Conservation (phyloP, 2,888 invertebrate genomes). For the Cataglyphis albicans region DNA sequence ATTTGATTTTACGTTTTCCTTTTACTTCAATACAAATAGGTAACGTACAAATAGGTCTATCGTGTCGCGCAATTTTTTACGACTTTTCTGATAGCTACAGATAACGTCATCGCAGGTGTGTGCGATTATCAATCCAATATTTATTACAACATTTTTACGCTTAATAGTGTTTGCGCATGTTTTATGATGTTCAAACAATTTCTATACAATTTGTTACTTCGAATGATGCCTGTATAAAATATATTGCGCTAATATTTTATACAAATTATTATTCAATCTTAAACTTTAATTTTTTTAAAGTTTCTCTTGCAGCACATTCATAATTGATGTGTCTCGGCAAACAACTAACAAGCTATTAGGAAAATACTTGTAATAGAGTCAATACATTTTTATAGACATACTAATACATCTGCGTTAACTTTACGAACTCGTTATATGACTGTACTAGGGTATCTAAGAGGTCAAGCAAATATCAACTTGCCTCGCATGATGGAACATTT, state of each 20-base stretch:
- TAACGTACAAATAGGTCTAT: constrained; percentile 26
- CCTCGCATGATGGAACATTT: not conserved
- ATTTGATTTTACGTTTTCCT: not conserved
- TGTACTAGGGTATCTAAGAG: not conserved
- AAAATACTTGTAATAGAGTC: not conserved
- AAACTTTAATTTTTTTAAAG: not conserved
- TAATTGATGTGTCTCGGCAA: not conserved
- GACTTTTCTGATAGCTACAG: constrained; percentile 41
- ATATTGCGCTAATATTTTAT: not conserved
- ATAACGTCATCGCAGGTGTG: constrained; percentile 47
- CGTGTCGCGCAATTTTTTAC: constrained; percentile 17
- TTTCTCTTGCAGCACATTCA: not conserved
- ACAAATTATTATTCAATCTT: not conserved
- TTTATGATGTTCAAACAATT: not conserved
- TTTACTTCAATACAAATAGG: not conserved
- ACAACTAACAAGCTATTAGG: not conserved
- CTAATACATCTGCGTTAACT: not conserved
- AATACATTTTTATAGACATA: not conserved
- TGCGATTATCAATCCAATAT: constrained; percentile 25
- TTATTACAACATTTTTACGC: constrained; percentile 5
- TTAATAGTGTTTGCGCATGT: not conserved
- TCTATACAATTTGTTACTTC: not conserved
- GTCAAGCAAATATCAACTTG: constrained; percentile 1
- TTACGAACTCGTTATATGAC: not conserved
- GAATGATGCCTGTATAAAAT: not conserved